Conservation (phyloP, 2,888 invertebrate species). For the Drosophila dives region DNA sequence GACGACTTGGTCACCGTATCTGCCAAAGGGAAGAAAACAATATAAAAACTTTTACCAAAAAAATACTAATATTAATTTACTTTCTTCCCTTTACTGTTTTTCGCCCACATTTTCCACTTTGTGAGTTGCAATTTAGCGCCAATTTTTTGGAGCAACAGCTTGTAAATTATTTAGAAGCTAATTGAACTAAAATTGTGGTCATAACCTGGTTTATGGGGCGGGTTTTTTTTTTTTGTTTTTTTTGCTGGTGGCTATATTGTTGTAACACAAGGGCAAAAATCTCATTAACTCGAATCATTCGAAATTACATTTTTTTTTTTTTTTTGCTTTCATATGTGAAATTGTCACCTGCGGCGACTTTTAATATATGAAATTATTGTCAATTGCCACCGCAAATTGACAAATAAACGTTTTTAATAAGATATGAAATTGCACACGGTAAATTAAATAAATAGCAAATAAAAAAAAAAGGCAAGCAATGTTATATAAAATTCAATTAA, state of each 20-base stretch:
- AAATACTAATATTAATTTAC: background rate
- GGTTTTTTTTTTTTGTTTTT: slow-evolving; percentile 1
- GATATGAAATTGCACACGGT: slow-evolving; percentile 27
- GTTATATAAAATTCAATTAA: background rate
- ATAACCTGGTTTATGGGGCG: slow-evolving; percentile 1
- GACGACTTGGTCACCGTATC: slow-evolving; percentile 95
- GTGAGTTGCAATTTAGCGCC: background rate
- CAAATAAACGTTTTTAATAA: slow-evolving; percentile 15
- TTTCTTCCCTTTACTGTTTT: background rate
- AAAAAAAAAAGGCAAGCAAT: background rate
- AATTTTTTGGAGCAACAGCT: background rate
- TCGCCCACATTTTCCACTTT: background rate
- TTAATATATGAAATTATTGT: slow-evolving; percentile 28
- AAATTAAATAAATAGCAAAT: slow-evolving; percentile 6
- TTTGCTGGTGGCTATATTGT: slow-evolving; percentile 8
- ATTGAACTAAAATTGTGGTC: background rate
- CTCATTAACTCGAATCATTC: background rate
- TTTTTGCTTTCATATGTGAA: background rate
- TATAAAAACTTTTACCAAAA: background rate
- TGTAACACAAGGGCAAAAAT: background rate
- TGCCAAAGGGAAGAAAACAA: slow-evolving; percentile 83
- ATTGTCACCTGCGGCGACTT: slow-evolving; percentile 41
- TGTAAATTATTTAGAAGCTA: background rate
- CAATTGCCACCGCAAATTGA: slow-evolving; percentile 22
- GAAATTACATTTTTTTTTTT: slow-evolving; percentile 19